Conservation (phyloP, 2,797 vertebrate genomes). For the Luscinia luscinia region DNA sequence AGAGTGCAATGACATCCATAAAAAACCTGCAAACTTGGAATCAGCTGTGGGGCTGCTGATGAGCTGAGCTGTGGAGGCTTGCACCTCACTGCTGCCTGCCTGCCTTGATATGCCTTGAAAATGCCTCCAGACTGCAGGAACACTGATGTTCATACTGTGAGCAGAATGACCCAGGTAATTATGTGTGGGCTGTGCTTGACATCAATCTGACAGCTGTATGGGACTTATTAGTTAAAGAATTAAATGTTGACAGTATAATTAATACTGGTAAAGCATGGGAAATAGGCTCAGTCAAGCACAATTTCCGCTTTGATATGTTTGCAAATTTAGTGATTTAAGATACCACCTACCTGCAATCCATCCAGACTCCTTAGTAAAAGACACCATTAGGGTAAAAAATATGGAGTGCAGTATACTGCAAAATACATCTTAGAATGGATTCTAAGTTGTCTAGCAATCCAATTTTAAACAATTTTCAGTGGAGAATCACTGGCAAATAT, state of each 20-base stretch:
- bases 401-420: background rate
- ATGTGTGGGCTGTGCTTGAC: background rate
- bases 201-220: background rate
- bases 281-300: background rate
- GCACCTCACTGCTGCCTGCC: background rate
- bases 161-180: conserved; percentile 7
- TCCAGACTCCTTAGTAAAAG: background rate
- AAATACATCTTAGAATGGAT: background rate
- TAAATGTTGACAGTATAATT: background rate
- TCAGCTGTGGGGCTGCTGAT: background rate
- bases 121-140: background rate
- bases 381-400: background rate
- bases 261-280: background rate
- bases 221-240: background rate
- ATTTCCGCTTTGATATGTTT: background rate
- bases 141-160: background rate
- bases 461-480: background rate
- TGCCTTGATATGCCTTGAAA: background rate
- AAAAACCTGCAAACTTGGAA: background rate
- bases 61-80: background rate
- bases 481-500: background rate
- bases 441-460: background rate
- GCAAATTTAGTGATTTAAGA: background rate
- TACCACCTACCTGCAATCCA: background rate
- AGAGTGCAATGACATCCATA: background rate